These are phyloP conservation scores for Piscicola geometra DNA, from an alignment of 2,888 invertebrate genomes.

Conservation along the genomic window DNA sequence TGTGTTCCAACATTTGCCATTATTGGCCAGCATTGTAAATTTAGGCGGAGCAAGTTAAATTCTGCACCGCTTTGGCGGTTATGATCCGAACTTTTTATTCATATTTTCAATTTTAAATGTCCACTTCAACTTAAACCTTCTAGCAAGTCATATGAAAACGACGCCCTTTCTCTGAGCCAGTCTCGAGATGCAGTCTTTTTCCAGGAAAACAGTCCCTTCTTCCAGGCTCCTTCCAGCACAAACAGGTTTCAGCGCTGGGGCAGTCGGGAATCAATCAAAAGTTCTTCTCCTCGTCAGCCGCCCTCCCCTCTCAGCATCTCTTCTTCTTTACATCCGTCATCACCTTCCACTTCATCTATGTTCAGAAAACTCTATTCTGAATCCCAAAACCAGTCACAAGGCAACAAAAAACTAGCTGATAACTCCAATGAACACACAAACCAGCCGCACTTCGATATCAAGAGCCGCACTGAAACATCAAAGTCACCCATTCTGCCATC, in stretches of 20 bases:
- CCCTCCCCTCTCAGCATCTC: neutral
- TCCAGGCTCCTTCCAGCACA: neutral
- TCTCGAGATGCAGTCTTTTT: neutral
- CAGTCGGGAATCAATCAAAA: neutral
- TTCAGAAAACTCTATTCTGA: too few species aligned
- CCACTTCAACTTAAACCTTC: neutral
- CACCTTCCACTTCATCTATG: neutral
- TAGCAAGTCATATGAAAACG: constrained; percentile 2
- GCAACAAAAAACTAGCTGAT: too few species aligned
- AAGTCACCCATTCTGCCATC: neutral
- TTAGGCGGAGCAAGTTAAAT: too few species aligned
- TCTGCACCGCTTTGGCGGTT: too few species aligned
- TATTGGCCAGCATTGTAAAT: too few species aligned
- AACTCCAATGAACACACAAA: too few species aligned
- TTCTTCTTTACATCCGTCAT: neutral
- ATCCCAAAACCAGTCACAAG: too few species aligned
- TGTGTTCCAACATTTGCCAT: too few species aligned
- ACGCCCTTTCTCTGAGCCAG: neutral
- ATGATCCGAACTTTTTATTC: too few species aligned
- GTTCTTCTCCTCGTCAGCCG: neutral
- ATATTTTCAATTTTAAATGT: neutral
- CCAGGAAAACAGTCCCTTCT: neutral
- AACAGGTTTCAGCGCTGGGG: neutral
- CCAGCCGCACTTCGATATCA: neutral
- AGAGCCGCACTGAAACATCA: neutral